Evolutionary conservation across 2,888 invertebrate species (phyloP).

Genomic region (Endotricha flammealis): DNA sequence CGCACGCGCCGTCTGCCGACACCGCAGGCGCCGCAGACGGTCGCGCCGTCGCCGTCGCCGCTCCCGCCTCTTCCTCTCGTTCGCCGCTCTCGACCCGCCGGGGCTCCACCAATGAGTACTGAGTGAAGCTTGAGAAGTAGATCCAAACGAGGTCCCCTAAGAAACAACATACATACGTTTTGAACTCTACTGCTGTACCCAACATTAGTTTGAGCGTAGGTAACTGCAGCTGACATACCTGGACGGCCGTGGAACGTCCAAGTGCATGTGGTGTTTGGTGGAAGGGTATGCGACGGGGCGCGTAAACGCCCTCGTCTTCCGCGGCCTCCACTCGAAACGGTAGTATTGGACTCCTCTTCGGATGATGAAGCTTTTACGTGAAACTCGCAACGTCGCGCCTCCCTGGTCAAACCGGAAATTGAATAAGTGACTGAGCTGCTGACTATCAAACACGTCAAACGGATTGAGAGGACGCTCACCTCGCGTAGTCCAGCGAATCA

Average conservation of each 20-base stretch:
- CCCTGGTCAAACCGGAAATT: no score
- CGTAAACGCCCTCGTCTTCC: constrained; percentile 85
- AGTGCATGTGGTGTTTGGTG: constrained; percentile 91
- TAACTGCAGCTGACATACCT: constrained; percentile 47
- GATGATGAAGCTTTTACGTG: constrained; percentile 86
- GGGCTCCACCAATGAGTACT: constrained; percentile 82
- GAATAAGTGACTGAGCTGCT: no score
- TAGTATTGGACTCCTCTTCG: constrained; percentile 69
- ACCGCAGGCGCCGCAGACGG: constrained; percentile 15
- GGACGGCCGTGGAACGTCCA: constrained; percentile 90
- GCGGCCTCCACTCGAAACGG: constrained; percentile 76
- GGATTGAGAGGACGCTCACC: constrained; percentile 45
- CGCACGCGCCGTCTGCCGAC: constrained; percentile 58
- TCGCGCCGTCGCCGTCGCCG: constrained; percentile 21
- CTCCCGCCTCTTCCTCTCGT: constrained; percentile 51
- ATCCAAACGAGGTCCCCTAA: constrained; percentile 89
- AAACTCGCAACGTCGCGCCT: constrained; percentile 83
- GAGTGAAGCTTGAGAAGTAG: constrained; percentile 91
- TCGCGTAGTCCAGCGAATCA: constrained; percentile 90
- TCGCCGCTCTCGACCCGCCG: constrained; percentile 75
- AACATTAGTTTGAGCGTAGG: no score
- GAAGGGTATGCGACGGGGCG: constrained; percentile 89
- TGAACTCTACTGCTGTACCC: no score
- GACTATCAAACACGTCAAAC: no score
- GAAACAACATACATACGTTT: neutral